Evolutionary conservation across 2,113 vertebrate species (phyloP), one percentile per base, ranked within the genome.

Genomic region (Tonatia bakeri): DNA sequence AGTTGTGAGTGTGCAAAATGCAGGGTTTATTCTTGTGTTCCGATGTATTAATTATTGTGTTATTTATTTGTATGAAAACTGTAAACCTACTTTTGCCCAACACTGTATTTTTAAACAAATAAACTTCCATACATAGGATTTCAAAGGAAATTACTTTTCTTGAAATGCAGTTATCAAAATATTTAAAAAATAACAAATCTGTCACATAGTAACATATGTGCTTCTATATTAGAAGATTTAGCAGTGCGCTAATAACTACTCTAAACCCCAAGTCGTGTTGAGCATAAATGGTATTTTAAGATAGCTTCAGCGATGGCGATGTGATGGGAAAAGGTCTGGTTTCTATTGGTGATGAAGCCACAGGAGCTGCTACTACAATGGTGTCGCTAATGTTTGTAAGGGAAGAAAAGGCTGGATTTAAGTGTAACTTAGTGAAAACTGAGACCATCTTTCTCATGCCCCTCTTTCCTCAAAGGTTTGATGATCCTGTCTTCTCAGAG

Each of bases 81-180:
- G 47, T n/a, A n/a, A 77, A 22, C 45, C 75, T 77, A n/a, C 19
- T 77, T 50, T 77, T 77, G 45, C 47, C 75, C 47, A 52, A 5
- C 31, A 5, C 31, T 77, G 75, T 77, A 59, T 87, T 47, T 89
- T 83, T 73, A 92, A 96, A 83, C 77, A 31, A 88, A 85, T 69
- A 83, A 81, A 76, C 19, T 64, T 65, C 50, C 15, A 24, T 19
- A 40, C 13, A 20, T 59, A 64, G 31, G 45, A n/a, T 79, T 82
- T 89, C 56, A 47, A 86, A 86, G 73, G 28, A 79, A 79, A 96
- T 70, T 14, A 54, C 52, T 79, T 83, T 38, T 56, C 82, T 59
- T 85, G 36, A 95, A 86, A 79, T 40, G 54, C 12, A 77, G 40
- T 81, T 89, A 88, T 93, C 65, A 93, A 94, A 95, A 94, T 91